phyloP scores from a whole-genome alignment of 2,113 vertebrate genomes.

The Nyctibius bracteatus region DNA sequence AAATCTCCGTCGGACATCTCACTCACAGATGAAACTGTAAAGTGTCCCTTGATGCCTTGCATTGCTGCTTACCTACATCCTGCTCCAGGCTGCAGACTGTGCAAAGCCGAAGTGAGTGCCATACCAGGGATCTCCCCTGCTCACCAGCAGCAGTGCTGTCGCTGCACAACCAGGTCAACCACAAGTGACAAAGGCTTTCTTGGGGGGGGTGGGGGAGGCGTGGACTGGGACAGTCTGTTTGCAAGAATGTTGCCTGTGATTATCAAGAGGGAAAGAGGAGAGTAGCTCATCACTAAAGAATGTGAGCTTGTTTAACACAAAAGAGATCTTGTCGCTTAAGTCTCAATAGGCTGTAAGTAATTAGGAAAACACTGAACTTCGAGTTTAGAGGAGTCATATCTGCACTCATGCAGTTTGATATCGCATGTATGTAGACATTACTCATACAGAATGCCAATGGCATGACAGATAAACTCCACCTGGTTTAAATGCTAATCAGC shows the following conservation, averaged over 20 bases:
- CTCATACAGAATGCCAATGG: not conserved
- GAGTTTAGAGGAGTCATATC: constrained; percentile 18
- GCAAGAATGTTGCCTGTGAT: not conserved
- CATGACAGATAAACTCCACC: constrained; percentile 16
- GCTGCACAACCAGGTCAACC: constrained; percentile 40
- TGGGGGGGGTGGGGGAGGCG: too few relatives aligned
- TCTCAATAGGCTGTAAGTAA: constrained; percentile 50
- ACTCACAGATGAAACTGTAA: not conserved
- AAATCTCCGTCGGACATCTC: accelerated
- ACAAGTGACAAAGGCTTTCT: not conserved
- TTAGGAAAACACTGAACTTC: constrained; percentile 31
- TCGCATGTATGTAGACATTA: not conserved
- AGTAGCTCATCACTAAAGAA: constrained; percentile 61
- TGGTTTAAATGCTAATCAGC: not conserved
- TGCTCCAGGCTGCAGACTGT: not conserved
- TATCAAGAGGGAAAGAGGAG: not conserved
- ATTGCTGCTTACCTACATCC: not conserved
- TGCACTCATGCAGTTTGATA: not conserved
- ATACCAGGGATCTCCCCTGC: not conserved
- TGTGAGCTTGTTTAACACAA: constrained; percentile 59
- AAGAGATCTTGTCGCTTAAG: constrained; percentile 55
- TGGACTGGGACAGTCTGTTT: not conserved
- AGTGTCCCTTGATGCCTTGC: not conserved
- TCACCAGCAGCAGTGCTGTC: not conserved
- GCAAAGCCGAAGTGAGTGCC: not conserved